Evolutionary conservation across 1,140 invertebrate species (phyloP), one percentile per base, ranked within the genome.

Genomic region (Apis florea): DNA sequence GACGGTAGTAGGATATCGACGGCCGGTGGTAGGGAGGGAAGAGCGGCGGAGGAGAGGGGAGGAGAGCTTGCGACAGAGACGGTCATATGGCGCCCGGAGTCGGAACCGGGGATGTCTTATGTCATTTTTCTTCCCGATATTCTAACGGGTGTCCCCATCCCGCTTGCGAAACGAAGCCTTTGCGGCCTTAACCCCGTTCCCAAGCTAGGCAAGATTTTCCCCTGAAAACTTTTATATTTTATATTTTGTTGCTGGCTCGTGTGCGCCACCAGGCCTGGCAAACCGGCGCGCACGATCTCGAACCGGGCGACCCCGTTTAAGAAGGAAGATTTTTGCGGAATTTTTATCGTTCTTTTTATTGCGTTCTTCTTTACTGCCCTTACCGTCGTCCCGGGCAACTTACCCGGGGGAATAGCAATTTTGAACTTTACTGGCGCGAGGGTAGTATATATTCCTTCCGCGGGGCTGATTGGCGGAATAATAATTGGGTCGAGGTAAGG

Each of bases 71-170:
- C 85, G 87, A 90, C 88, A 91, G 87, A 90, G 90, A 92, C 88
- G 88, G 89, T 91, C 89, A 90, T 90, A 90, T 90, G 92, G 90
- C 91, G 91, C 90, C 89, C 89, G 88, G 88, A 90, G 80, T 85
- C 85, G 85, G 87, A 85, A 89, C 85, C 31, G 83, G 90, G 90
- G 88, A 90, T 91, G 91, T 91, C 91, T 92, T 91, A 90, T 91
- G 91, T 92, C 91, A 92, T 90, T 90, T 88, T 89, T 86, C 82
- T 86, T 67, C 75, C 83, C 85, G 83, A 85, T 85, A 85, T 76
- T 86, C 85, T 88, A 89, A 89, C 86, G 85, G 83, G 88, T 87
- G 85, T 81, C 66, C 68, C 68, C 70, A 53, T 58, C 24, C 31
- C 31, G 6, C 15, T 24, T n/a, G n/a, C 13, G 12, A 26, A 17